These are phyloP conservation scores for Odontophorus gujanensis DNA, from an alignment of 2,113 vertebrate species.

Conservation along the genomic window DNA sequence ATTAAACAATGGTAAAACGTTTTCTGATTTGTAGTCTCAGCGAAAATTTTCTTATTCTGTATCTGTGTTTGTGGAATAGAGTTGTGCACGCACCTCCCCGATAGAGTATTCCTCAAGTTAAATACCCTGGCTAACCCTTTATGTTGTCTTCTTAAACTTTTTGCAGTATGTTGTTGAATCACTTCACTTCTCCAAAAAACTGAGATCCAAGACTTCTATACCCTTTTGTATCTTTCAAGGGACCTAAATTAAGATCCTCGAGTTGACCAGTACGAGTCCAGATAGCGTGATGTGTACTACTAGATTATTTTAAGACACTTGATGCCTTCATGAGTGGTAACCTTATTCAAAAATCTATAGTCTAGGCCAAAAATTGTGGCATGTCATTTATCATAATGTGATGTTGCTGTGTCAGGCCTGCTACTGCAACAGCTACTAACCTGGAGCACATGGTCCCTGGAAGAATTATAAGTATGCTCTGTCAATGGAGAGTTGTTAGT, in stretches of 20 bases:
- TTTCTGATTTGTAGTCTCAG: background rate
- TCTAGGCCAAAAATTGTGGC: background rate
- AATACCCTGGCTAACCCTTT: background rate
- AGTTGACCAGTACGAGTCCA: background rate
- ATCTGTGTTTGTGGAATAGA: background rate
- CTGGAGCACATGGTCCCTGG: background rate
- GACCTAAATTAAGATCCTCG: background rate
- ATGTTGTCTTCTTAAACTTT: background rate
- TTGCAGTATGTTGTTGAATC: background rate
- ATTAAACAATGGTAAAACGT: background rate
- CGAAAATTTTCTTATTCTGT: background rate
- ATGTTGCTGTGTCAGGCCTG: background rate
- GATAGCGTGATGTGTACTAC: background rate
- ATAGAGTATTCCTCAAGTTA: background rate
- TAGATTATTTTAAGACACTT: background rate
- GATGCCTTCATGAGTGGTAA: background rate
- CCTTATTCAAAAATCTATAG: background rate
- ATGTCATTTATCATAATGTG: background rate
- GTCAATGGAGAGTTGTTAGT: background rate
- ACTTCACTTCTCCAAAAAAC: background rate
- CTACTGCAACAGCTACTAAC: background rate
- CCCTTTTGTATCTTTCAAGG: background rate
- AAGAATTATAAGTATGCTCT: background rate
- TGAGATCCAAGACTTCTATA: background rate
- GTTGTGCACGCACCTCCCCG: background rate